Base-by-base conservation (phyloP, 2,888 invertebrate species). In the Clostera curtula region DNA sequence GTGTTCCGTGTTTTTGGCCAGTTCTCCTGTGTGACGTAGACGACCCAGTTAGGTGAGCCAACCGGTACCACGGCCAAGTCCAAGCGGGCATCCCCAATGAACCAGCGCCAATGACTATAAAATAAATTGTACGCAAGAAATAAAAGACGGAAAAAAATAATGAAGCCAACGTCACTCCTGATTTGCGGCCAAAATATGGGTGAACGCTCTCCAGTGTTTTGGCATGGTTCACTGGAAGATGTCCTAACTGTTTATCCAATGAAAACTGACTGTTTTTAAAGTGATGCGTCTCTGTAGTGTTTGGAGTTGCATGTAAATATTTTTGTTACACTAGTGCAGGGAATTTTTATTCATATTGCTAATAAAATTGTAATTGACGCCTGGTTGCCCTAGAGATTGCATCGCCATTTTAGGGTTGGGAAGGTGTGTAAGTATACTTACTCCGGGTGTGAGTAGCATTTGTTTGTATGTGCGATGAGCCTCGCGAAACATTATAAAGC, bases 91-190 rank as follows among this genome's bases (percentile, higher is more conserved):
- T 79, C 80, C 82, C 80, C 73, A 62, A 70, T 80, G 82, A 80
- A 76, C 74, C 74, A 64, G 69, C 61, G 82, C 82, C 83, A 83
- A 83, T 82, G 80, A 82, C 83, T 82, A 83, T 83, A 80, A 83
- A 83, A 83, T 75, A 82, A 83, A 83, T 83, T 71, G 70, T 71
- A 69, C 64, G 59, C 66, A 55, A 55, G 61, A 56, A 68, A 70
- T 71, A 71, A 71, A 64, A 60, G 56, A 58, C 56, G 56, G 72
- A 76, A 79, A 75, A 80, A 77, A 66, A 71, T 79, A 74, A 77
- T 74, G 70, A 75, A 72, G 80, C 65, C 74, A 72, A 67, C 76
- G 70, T 70, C 68, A 72, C 32, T 52, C 35, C 55, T 53, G 72
- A 66, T 75, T 74, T 75, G 67, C 74, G 75, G 82, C 80, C 80